phyloP scores from a whole-genome alignment of 2,797 vertebrate species.

The Rallus crepitans region DNA sequence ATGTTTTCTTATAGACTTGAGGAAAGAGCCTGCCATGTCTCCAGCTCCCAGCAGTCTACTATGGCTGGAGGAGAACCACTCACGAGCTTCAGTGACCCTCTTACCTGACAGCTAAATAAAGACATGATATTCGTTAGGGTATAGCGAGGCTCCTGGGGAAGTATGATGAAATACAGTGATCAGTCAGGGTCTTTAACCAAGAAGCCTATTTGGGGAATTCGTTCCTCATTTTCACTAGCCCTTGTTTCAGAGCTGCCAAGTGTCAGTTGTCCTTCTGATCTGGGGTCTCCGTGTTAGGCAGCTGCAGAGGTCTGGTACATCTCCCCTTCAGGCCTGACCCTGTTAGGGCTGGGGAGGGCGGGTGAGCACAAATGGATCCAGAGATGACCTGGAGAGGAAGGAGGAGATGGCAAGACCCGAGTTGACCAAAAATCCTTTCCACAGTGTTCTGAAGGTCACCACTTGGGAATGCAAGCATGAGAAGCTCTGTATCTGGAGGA shows the following conservation, averaged over 20 bases:
- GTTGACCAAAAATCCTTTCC: fast-evolving
- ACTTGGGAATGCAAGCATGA: not conserved
- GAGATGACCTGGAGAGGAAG: not conserved
- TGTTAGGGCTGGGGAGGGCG: not conserved
- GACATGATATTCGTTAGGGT: not conserved
- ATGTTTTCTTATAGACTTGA: not conserved
- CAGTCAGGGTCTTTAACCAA: not conserved
- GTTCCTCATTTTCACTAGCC: fast-evolving
- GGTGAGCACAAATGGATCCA: not conserved
- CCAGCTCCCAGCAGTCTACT: not conserved
- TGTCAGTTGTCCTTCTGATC: fast-evolving
- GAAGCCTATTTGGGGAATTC: not conserved
- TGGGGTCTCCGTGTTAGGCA: not conserved
- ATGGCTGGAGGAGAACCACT: not conserved
- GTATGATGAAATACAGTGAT: not conserved
- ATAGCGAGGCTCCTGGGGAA: not conserved
- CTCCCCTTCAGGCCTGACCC: not conserved
- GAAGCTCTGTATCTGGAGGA: not conserved
- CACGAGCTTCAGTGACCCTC: not conserved
- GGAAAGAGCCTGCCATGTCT: not conserved
- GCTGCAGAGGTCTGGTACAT: fast-evolving
- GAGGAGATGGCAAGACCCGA: not conserved
- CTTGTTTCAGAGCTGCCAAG: not conserved
- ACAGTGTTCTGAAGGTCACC: fast-evolving
- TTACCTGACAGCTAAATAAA: not conserved